Percentiles rank a stretch among this genome's conserved stretches.
Evolutionary conservation across 2,888 invertebrate genomes (phyloP).

Genomic region (Latrodectus hesperus): DNA sequence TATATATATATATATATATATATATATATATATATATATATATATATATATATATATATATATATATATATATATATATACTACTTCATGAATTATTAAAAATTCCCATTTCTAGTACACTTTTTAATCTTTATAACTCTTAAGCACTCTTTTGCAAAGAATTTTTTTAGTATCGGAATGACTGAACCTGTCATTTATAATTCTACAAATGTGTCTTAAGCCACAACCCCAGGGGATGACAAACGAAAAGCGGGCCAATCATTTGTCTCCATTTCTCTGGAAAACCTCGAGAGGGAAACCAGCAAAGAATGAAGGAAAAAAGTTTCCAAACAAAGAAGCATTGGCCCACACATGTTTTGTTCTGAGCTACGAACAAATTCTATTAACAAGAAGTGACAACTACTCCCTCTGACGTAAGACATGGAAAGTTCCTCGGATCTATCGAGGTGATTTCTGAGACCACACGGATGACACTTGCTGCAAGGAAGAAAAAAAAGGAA

Average conservation of each 20-base stretch:
- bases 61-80: no score
- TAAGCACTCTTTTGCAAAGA: no score
- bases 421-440: slow-evolving; percentile 22
- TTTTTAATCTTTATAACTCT: no score
- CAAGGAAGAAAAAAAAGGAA: background rate
- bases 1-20: no score
- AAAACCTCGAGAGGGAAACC: background rate
- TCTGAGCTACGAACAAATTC: slow-evolving; percentile 39
- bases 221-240: background rate
- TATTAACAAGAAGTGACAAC: slow-evolving; percentile 58
- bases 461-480: slow-evolving; percentile 32
- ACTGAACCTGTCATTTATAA: background rate
- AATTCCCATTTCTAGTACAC: no score
- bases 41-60: no score
- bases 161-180: no score
- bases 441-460: slow-evolving; percentile 45
- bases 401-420: slow-evolving; percentile 36
- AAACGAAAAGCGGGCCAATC: background rate
- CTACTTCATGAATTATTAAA: no score
- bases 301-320: slow-evolving; percentile 19
- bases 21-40: no score
- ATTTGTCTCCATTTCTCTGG: background rate
- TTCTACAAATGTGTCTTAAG: background rate
- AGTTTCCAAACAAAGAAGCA: background rate
- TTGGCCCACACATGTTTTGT: slow-evolving; percentile 31